Conservation (phyloP, 2,888 invertebrate genomes). For the Melikaiella ostensackeni region DNA sequence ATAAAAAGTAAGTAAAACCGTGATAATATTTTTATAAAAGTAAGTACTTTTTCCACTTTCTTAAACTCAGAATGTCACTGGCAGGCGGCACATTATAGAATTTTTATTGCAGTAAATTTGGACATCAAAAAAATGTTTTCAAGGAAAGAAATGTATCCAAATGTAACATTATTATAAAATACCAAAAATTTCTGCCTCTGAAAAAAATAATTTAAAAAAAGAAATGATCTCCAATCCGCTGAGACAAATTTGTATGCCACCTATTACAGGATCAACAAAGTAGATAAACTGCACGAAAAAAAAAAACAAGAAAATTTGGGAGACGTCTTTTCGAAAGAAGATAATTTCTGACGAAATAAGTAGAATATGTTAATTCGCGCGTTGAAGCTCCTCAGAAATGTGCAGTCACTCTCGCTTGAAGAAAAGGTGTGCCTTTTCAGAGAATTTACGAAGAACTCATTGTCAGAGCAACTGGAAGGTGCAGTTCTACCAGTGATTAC, state of each 20-base stretch:
- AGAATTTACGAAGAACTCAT: constrained; percentile 61
- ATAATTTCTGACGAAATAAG: constrained; percentile 32
- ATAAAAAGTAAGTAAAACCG: too few relatives aligned
- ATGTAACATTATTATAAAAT: too few relatives aligned
- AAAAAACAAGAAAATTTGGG: constrained; percentile 45
- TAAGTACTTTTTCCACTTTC: too few relatives aligned
- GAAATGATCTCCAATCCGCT: background rate
- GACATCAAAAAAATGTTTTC: too few relatives aligned
- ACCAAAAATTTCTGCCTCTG: too few relatives aligned
- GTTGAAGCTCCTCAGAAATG: constrained; percentile 60
- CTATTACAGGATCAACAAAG: constrained; percentile 60
- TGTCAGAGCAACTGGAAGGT: constrained; percentile 55
- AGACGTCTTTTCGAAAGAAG: constrained; percentile 50
- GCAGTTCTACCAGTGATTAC: constrained; percentile 49
- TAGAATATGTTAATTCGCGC: constrained; percentile 59
- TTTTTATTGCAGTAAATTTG: too few relatives aligned
- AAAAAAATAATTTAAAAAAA: background rate
- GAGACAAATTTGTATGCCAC: constrained; percentile 52
- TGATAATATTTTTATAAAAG: too few relatives aligned
- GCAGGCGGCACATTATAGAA: too few relatives aligned
- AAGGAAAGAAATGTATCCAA: too few relatives aligned
- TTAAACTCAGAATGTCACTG: too few relatives aligned
- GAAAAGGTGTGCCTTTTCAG: constrained; percentile 60
- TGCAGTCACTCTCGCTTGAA: constrained; percentile 57
- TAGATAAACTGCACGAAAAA: constrained; percentile 36